phyloP scores from a whole-genome alignment of 2,797 vertebrate genomes.

The Myripristis murdjan region DNA sequence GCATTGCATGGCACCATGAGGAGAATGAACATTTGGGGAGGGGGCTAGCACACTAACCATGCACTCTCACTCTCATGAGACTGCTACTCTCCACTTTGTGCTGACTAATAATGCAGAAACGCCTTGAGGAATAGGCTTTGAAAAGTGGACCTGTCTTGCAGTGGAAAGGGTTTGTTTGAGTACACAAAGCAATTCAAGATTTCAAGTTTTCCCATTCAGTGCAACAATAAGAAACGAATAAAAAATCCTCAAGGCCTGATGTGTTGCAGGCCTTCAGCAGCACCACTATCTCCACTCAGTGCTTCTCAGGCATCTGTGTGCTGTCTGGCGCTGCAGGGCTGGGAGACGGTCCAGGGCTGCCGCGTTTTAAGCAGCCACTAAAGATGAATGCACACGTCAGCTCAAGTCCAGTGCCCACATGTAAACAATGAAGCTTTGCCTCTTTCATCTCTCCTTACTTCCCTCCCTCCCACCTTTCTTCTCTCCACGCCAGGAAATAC shows the following conservation, averaged over 20 bases:
- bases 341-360: slow-evolving; percentile 32
- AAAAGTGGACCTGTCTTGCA: too few species aligned
- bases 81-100: not conserved
- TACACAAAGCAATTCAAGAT: not conserved
- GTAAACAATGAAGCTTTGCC: slow-evolving; percentile 60
- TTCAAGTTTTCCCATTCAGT: slow-evolving; percentile 5
- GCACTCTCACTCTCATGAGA: too few species aligned
- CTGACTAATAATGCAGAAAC: slow-evolving; percentile 25
- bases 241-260: slow-evolving; percentile 11
- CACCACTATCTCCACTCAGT: slow-evolving; percentile 40
- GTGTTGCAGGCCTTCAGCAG: slow-evolving; percentile 24
- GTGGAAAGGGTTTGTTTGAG: too few species aligned
- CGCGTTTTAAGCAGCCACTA: slow-evolving; percentile 4
- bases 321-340: slow-evolving; percentile 38
- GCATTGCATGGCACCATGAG: slow-evolving; percentile 27
- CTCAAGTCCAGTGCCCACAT: slow-evolving; percentile 51
- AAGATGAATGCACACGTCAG: slow-evolving; percentile 64
- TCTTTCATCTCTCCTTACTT: slow-evolving; percentile 52
- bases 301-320: slow-evolving; percentile 9
- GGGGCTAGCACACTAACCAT: too few species aligned
- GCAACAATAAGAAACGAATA: too few species aligned
- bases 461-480: not conserved
- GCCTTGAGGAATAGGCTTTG: not conserved
- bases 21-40: not conserved
- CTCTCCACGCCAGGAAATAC: not conserved